These are phyloP conservation scores for Cataglyphis altisquamis DNA, from an alignment of 2,888 invertebrate species.

Conservation along the genomic window DNA sequence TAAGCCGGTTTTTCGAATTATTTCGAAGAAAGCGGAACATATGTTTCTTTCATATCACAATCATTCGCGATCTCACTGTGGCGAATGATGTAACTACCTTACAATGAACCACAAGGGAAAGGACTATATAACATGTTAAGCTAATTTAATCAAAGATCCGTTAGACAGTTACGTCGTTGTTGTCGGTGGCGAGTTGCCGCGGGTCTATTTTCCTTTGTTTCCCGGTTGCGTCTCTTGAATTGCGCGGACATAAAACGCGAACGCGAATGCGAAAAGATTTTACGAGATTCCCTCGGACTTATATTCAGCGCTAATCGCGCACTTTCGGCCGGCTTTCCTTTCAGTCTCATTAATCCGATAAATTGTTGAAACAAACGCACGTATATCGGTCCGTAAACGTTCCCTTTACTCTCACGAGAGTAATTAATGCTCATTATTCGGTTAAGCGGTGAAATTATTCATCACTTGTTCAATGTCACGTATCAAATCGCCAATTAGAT, in stretches of 20 bases:
- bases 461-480: background rate
- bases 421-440: conserved; percentile 26
- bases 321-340: conserved; percentile 42
- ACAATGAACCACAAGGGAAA: conserved; percentile 40
- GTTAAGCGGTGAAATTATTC: conserved; percentile 43
- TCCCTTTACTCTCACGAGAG: conserved; percentile 16
- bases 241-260: conserved; percentile 30
- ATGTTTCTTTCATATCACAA: background rate
- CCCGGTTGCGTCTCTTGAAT: conserved; percentile 6
- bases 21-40: background rate
- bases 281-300: conserved; percentile 13
- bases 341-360: conserved; percentile 48
- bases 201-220: conserved; percentile 31
- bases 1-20: background rate
- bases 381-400: conserved; percentile 15
- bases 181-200: conserved; percentile 19
- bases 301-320: conserved; percentile 35
- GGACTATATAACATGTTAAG: conserved; percentile 33
- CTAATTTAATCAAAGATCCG: conserved; percentile 47
- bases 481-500: conserved; percentile 26
- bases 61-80: background rate
- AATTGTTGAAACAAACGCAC: conserved; percentile 44
- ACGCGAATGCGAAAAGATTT: background rate
- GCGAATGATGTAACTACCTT: conserved; percentile 24
- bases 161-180: conserved; percentile 32